Conservation (phyloP, 2,797 vertebrate genomes). For the Fringilla coelebs region DNA sequence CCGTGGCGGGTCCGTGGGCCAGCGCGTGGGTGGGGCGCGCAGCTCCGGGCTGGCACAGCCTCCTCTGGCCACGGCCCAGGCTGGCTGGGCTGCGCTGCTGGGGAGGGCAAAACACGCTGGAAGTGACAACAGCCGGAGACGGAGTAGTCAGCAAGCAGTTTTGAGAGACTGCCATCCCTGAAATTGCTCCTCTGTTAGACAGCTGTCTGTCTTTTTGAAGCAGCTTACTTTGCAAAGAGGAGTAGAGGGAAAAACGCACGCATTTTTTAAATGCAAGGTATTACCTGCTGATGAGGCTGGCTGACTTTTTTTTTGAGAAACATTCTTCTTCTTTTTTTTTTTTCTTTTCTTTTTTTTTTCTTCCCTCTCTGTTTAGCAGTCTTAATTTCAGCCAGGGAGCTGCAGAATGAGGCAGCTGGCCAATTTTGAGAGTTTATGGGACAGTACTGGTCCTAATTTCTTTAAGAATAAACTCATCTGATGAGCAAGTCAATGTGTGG, state of each 20-base stretch:
- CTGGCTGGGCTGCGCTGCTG: constrained; percentile 68
- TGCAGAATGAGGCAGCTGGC: constrained; percentile 79
- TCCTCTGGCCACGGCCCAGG: constrained; percentile 73
- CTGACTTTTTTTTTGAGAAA: constrained; percentile 35
- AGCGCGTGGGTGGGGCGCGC: constrained; percentile 54
- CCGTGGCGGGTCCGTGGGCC: neutral
- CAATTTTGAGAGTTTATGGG: constrained; percentile 69
- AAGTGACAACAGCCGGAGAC: constrained; percentile 56
- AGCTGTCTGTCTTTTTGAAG: constrained; percentile 39
- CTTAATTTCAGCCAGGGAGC: constrained; percentile 69
- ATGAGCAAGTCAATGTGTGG: constrained; percentile 97
- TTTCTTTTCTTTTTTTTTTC: neutral
- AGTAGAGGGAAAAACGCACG: neutral
- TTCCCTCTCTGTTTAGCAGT: constrained; percentile 36
- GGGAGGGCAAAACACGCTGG: constrained; percentile 49
- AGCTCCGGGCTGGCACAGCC: constrained; percentile 58
- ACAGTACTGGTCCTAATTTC: constrained; percentile 72
- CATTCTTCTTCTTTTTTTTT: neutral
- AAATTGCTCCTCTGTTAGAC: constrained; percentile 53
- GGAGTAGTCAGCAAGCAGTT: constrained; percentile 61
- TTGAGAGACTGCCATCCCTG: constrained; percentile 9
- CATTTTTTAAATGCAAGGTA: neutral
- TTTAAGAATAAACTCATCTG: constrained; percentile 75
- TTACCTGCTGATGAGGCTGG: constrained; percentile 48
- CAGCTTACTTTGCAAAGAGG: constrained; percentile 38